A percentile compares a stretch with the other conserved stretches of the same genome.
phyloP scores from a whole-genome alignment of 2,113 vertebrate species.

The Verasper variegatus region DNA sequence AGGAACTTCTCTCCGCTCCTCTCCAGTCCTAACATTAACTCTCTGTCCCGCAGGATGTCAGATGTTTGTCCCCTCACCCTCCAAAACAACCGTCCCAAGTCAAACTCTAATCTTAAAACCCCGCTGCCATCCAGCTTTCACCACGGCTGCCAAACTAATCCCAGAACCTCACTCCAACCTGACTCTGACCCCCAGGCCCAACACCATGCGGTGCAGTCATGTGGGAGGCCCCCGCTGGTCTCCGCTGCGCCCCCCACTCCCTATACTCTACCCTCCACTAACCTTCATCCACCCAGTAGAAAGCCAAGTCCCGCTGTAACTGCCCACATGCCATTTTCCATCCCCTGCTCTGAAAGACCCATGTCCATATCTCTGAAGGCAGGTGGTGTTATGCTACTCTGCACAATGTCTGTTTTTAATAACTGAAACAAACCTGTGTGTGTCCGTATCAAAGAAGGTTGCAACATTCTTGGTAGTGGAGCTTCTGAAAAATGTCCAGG shows the following conservation, averaged over 20 bases:
- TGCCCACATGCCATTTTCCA: neutral
- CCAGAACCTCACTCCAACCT: constrained; percentile 11
- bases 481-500: neutral
- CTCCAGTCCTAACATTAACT: constrained; percentile 35
- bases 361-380: constrained; percentile 56
- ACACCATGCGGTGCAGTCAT: constrained; percentile 30
- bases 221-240: constrained; percentile 23
- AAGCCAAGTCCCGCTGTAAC: constrained; percentile 15
- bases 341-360: constrained; percentile 36
- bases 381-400: constrained; percentile 55
- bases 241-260: constrained; percentile 8
- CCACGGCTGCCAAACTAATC: constrained; percentile 52
- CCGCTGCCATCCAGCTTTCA: constrained; percentile 35
- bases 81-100: constrained; percentile 26
- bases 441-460: constrained; percentile 13
- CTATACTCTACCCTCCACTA: constrained; percentile 17
- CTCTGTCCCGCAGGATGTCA: constrained; percentile 27
- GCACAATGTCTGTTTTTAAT: constrained; percentile 6
- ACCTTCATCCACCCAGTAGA: constrained; percentile 24
- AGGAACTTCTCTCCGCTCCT: constrained; percentile 26
- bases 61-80: constrained; percentile 33
- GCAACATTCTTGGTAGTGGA: constrained; percentile 12
- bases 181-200: constrained; percentile 29
- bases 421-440: constrained; percentile 15
- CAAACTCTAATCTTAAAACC: constrained; percentile 42